Conservation (phyloP, 1,140 invertebrate species). For the Rhagoletis zephyria region DNA sequence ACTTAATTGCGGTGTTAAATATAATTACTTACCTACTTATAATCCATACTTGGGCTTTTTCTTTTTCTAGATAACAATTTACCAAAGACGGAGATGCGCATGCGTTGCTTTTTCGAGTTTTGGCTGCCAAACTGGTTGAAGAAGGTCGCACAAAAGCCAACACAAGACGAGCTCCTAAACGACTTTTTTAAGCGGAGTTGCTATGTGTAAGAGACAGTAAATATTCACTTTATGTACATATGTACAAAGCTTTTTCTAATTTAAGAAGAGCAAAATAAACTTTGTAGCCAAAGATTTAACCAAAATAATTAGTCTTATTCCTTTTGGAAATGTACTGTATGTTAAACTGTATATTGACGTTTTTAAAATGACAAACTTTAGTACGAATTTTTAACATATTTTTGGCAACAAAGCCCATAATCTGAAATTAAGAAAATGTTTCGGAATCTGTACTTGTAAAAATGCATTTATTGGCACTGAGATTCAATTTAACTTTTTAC, state of each 20-base stretch:
- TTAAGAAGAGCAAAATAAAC: too few species aligned
- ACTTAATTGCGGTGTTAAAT: slow-evolving; percentile 37
- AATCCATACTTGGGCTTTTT: not conserved
- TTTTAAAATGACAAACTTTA: too few species aligned
- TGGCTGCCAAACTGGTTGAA: slow-evolving; percentile 67
- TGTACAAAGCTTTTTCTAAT: too few species aligned
- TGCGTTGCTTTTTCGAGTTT: slow-evolving; percentile 67
- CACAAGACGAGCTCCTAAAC: slow-evolving; percentile 62
- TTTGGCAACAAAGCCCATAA: too few species aligned
- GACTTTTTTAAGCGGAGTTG: slow-evolving; percentile 64
- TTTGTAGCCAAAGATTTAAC: too few species aligned
- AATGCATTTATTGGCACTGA: not conserved
- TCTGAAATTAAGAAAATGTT: too few species aligned
- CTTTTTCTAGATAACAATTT: slow-evolving; percentile 62
- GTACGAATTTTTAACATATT: too few species aligned
- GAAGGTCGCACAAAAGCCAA: slow-evolving; percentile 64
- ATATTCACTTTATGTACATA: too few species aligned
- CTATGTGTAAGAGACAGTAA: slow-evolving; percentile 64
- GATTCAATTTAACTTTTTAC: slow-evolving; percentile 26
- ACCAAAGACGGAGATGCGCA: slow-evolving; percentile 64
- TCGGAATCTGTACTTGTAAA: too few species aligned
- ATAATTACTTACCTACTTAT: not conserved
- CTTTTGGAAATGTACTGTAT: too few species aligned
- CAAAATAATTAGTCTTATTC: too few species aligned
- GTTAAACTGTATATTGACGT: too few species aligned